Evolutionary conservation across 2,888 invertebrate species (phyloP).

Genomic region (Exocentrus adspersus): DNA sequence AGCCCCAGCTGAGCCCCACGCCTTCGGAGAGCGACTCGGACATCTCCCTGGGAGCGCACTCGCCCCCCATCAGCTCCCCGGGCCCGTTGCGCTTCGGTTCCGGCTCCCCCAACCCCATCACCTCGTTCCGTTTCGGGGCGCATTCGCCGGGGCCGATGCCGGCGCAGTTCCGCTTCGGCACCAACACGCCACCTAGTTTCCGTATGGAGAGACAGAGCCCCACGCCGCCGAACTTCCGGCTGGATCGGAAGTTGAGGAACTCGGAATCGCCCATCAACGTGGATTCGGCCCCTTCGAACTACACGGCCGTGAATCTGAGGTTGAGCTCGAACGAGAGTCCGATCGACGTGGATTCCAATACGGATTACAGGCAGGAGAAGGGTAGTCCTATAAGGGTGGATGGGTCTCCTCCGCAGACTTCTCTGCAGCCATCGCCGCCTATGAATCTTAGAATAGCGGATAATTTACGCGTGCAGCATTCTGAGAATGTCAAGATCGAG

Average conservation of each 20-base stretch:
- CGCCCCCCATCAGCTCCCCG: slow-evolving; percentile 61
- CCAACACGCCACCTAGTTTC: slow-evolving; percentile 56
- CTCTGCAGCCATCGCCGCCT: slow-evolving; percentile 56
- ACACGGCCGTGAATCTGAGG: slow-evolving; percentile 50
- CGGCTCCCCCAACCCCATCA: slow-evolving; percentile 57
- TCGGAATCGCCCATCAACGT: slow-evolving; percentile 42
- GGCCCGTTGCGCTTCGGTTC: slow-evolving; percentile 57
- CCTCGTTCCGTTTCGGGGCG: slow-evolving; percentile 62
- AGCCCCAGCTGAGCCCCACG: slow-evolving; percentile 60
- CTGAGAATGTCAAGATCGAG: slow-evolving; percentile 51
- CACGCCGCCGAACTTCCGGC: slow-evolving; percentile 53
- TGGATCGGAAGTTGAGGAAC: slow-evolving; percentile 48
- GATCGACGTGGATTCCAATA: slow-evolving; percentile 56
- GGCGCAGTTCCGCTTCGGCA: slow-evolving; percentile 60
- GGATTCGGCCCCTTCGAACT: slow-evolving; percentile 52
- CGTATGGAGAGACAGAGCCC: slow-evolving; percentile 51
- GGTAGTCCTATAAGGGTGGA: slow-evolving; percentile 56
- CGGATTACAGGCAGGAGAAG: slow-evolving; percentile 42
- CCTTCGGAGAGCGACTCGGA: slow-evolving; percentile 64
- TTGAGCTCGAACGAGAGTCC: slow-evolving; percentile 54
- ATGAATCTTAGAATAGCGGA: slow-evolving; percentile 59
- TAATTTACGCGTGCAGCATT: slow-evolving; percentile 45
- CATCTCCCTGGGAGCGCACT: slow-evolving; percentile 63
- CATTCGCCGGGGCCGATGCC: slow-evolving; percentile 65
- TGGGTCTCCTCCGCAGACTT: slow-evolving; percentile 45